phyloP scores from a whole-genome alignment of 2,113 vertebrate species.

The Aegypius monachus region DNA sequence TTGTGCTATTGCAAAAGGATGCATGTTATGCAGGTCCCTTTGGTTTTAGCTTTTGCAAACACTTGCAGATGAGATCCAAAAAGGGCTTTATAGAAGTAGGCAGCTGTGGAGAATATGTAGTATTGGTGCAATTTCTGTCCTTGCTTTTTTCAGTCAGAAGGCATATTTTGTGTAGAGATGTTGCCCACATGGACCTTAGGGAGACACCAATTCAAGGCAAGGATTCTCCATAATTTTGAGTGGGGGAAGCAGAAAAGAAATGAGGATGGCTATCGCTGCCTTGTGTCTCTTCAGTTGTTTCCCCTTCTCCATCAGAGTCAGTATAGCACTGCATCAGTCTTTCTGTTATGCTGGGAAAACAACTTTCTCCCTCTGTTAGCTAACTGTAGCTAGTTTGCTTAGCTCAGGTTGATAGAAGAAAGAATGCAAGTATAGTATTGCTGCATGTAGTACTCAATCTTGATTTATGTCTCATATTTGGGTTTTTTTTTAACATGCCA shows the following conservation, averaged over 20 bases:
- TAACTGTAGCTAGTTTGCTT: not conserved
- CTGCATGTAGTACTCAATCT: not conserved
- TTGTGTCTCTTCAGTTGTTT: not conserved
- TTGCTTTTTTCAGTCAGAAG: not conserved
- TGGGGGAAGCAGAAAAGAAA: not conserved
- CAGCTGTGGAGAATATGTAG: not conserved
- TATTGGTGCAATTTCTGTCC: not conserved
- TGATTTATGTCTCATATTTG: not conserved
- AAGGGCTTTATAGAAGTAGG: not conserved
- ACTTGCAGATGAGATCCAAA: not conserved
- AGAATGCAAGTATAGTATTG: not conserved
- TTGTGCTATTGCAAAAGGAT: not conserved
- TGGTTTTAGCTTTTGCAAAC: not conserved
- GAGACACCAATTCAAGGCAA: not conserved
- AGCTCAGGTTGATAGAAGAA: not conserved
- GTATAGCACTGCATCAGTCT: not conserved
- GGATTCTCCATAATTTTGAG: not conserved
- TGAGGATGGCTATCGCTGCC: not conserved
- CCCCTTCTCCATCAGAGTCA: not conserved
- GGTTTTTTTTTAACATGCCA: accelerated
- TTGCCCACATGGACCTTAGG: not conserved
- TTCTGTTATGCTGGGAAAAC: not conserved
- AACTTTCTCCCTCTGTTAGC: not conserved
- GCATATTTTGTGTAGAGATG: not conserved
- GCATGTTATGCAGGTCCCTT: not conserved